These are phyloP conservation scores for Nomia melanderi DNA, from an alignment of 1,140 invertebrate species.

Conservation along the genomic window DNA sequence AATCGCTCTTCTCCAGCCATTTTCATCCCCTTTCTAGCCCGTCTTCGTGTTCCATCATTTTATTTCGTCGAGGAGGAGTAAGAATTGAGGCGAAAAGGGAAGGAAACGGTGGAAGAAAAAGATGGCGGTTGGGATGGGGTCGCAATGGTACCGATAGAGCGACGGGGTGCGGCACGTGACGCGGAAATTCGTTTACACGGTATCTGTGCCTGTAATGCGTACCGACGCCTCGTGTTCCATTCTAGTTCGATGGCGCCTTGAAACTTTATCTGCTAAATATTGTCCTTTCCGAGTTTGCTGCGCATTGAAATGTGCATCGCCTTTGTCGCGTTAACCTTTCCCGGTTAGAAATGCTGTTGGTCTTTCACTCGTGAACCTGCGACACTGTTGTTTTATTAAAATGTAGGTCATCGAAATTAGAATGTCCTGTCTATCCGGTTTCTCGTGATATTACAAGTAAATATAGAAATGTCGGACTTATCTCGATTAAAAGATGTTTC, in stretches of 20 bases:
- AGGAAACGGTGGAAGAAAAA: neutral
- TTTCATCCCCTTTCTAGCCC: constrained; percentile 22
- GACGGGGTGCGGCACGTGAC: constrained; percentile 56
- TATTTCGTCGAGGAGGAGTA: constrained; percentile 31
- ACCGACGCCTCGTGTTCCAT: constrained; percentile 51
- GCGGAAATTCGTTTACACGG: constrained; percentile 64
- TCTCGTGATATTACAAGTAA: too few relatives aligned
- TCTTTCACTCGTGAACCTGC: too few relatives aligned
- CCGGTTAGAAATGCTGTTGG: too few relatives aligned
- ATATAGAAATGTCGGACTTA: too few relatives aligned
- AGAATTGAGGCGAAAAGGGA: constrained; percentile 17
- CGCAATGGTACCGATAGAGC: constrained; percentile 47
- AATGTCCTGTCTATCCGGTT: too few relatives aligned
- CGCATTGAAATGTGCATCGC: too few relatives aligned
- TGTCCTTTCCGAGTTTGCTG: neutral
- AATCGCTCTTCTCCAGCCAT: neutral
- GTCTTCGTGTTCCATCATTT: constrained; percentile 18
- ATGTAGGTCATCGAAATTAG: too few relatives aligned
- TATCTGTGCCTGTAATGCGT: constrained; percentile 52
- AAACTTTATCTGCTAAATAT: constrained; percentile 26
- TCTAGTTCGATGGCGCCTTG: constrained; percentile 38
- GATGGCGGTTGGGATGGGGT: neutral
- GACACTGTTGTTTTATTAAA: too few relatives aligned
- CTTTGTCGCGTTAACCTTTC: too few relatives aligned
- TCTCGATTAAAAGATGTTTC: too few relatives aligned